Percentiles rank a stretch among this genome's conserved stretches.
These are phyloP conservation scores for Helogale parvula DNA, from an alignment of 2,113 vertebrate species.

Conservation along the genomic window DNA sequence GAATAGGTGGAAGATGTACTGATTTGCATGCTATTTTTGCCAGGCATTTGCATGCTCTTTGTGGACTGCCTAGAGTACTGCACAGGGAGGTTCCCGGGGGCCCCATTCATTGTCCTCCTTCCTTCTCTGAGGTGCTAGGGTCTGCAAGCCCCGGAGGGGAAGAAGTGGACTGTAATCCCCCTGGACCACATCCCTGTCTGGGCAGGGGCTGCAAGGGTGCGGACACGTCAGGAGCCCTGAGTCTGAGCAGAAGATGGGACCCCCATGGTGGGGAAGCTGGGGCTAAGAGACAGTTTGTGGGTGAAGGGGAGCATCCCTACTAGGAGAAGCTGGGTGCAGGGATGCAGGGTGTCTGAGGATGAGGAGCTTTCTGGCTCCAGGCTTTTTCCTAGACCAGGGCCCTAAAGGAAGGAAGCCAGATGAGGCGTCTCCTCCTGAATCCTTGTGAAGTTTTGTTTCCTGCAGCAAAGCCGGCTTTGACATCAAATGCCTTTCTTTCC, in stretches of 20 bases:
- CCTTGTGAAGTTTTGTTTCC: slow-evolving; percentile 57
- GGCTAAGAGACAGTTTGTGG: neutral
- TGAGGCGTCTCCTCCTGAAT: slow-evolving; percentile 10
- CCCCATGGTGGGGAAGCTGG: neutral
- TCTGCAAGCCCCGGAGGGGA: rapidly evolving
- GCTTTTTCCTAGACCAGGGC: neutral
- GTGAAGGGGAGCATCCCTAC: neutral
- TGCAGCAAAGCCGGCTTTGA: neutral
- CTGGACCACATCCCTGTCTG: neutral
- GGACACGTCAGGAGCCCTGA: neutral
- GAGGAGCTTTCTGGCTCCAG: neutral
- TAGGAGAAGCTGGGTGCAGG: neutral
- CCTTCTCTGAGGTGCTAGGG: neutral
- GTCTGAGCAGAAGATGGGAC: neutral
- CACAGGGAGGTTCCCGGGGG: neutral
- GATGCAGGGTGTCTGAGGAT: neutral
- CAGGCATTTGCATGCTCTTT: neutral
- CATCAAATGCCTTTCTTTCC: slow-evolving; percentile 29
- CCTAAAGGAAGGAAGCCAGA: slow-evolving; percentile 71
- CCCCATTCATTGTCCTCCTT: neutral
- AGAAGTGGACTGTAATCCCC: neutral
- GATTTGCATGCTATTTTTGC: slow-evolving; percentile 8
- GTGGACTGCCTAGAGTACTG: neutral
- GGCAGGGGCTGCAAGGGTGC: too few species aligned
- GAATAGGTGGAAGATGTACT: neutral